Conservation (phyloP, 2,797 vertebrate genomes). For the Melanotaenia parkinsoni region DNA sequence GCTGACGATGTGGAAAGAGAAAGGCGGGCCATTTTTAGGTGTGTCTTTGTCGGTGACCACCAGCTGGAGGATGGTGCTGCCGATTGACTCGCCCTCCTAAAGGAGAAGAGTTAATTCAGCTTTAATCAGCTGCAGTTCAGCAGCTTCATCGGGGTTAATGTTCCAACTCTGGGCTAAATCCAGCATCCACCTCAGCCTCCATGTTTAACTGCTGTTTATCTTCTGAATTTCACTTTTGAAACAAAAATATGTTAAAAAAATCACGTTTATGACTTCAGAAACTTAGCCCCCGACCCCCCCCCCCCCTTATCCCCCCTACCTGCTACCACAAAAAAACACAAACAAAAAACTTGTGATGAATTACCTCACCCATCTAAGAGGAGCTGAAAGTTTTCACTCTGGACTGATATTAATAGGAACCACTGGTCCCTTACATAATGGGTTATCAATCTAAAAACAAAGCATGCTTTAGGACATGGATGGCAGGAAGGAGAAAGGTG, state of each 20-base stretch:
- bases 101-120: background rate
- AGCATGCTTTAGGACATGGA: background rate
- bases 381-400: slow-evolving; percentile 20
- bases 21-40: slow-evolving; percentile 90
- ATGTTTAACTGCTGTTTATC: background rate
- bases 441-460: slow-evolving; percentile 44
- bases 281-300: too few relatives aligned
- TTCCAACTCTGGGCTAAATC: too few relatives aligned
- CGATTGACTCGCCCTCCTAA: slow-evolving; percentile 89
- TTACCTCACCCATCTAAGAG: slow-evolving; percentile 11
- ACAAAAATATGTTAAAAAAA: background rate
- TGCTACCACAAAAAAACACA: background rate
- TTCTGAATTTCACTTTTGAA: background rate
- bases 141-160: too few relatives aligned
- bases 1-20: slow-evolving; percentile 89
- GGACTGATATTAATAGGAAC: slow-evolving; percentile 26
- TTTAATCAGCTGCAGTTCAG: background rate
- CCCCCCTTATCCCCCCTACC: too few relatives aligned
- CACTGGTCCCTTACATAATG: slow-evolving; percentile 5
- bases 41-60: slow-evolving; percentile 91
- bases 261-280: background rate
- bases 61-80: slow-evolving; percentile 91
- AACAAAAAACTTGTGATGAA: slow-evolving; percentile 29
- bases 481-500: background rate
- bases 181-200: too few relatives aligned